Evolutionary conservation across 2,113 vertebrate genomes (phyloP), one percentile per base, ranked within the genome.

Genomic region (Sitta europaea): DNA sequence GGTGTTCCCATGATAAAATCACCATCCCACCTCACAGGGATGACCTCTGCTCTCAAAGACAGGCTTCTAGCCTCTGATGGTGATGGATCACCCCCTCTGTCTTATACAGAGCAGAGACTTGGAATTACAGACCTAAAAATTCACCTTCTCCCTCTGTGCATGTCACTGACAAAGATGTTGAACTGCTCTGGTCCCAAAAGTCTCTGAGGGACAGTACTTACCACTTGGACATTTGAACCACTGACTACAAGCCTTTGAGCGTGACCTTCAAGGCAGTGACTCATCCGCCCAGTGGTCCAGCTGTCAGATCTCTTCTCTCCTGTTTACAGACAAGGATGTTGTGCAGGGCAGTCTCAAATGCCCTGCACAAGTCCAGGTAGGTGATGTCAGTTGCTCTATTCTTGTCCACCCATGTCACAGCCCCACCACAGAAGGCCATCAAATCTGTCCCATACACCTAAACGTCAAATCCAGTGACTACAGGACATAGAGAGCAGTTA

Each of bases 191-290:
- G 9, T 54, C 12, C 14, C 18, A 40, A 1, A 18, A 18, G 17
- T 43, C 3, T 31, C 33, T 61, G 40, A 72, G 53, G 15, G 68
- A 42, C 1, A 3, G 2, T 17, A 28, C 24, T 35, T 1, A 0
- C 25, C 17, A 14, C 18, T 27, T 23, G 45, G 35, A 17, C 4
- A 6, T 31, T 31, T n/a, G 5, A n/a, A 10, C 23, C 5, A 11
- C 20, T 59, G 33, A 24, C 27, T 7, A 6, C 11, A 25, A 6
- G 8, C 6, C 27, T 78, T 8, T 20, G 10, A 55, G 14, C 1
- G 9, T 11, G 72, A 50, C 24, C 24, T n/a, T 40, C n/a, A 33
- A 40, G n/a, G 12, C 28, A 51, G 38, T 0, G 3, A 27, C 20
- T 61, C 4, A 16, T 12, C 13, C 54, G 42, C 16, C 3, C 8